Base-by-base conservation (phyloP, 64 coral and sea anemone species). In the Hydrozoanthus tunicans region DNA sequence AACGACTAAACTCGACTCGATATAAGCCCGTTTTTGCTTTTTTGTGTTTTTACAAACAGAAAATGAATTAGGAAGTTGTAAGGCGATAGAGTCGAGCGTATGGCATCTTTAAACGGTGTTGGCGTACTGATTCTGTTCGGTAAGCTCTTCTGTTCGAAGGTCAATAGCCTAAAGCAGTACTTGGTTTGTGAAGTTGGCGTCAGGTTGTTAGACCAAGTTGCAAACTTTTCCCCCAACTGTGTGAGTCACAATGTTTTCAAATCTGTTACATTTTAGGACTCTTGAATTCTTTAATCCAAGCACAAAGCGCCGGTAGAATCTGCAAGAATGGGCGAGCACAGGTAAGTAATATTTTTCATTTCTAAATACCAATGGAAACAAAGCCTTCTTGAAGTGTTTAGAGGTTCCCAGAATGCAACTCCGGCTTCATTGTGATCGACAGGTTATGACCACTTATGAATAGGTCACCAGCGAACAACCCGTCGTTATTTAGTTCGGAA, bases 301-400 rank as follows among this genome's bases (percentile, higher is more conserved):
- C 82, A 5, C 17, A 85, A 53, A 51, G 15, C 51, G 70, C 82
- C 53, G 82, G 82, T 53, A 85, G 82, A 85, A 70, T 85, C 53
- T 85, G 82, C 51, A 67, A 56, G 43, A 85, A 70, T 3, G 82
- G 82, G 13, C 68, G 54, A 9, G 43, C 82, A 85, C 62, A 85
- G 82, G 82, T 85, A 85, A n/a, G 6, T 7, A 3, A 85, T 55
- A 64, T 20, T 68, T 83, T 85, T 14, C 23, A 24, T 12, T 85
- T 56, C 55, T 68, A 14, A 6, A 14, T 69, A 11, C 6, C 15
- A 69, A n/a, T 20, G 5, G 6, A 3, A 14, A 17, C 15, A 3
- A n/a, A 14, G 15, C 15, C 66, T 69, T 6, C 14, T 14, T 23
- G 6, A 59, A 15, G 56, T 7, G 54, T 54, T 79, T 58, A 57